A percentile compares a stretch with the other conserved stretches of the same genome.
Evolutionary conservation across 2,888 invertebrate genomes (phyloP).

Genomic region (Parnassius smintheus): DNA sequence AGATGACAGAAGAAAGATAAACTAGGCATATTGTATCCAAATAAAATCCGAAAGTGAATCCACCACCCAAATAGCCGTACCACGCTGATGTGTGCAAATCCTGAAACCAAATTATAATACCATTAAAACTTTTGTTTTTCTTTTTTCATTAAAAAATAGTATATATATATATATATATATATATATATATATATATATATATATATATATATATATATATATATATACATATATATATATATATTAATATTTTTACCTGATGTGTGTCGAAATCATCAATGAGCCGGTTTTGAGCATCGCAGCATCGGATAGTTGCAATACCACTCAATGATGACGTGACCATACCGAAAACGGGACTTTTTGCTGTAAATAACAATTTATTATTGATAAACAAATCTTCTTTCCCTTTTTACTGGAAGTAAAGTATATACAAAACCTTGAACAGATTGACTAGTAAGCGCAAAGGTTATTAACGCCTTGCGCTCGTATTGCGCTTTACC

Average conservation of each 20-base stretch:
- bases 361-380: slow-evolving; percentile 75
- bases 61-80: slow-evolving; percentile 83
- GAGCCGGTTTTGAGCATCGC: slow-evolving; percentile 83
- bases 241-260: slow-evolving; percentile 59
- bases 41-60: slow-evolving; percentile 84
- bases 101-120: slow-evolving; percentile 48
- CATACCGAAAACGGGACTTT: slow-evolving; percentile 90
- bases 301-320: slow-evolving; percentile 87
- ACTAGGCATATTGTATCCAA: slow-evolving; percentile 83
- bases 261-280: slow-evolving; percentile 81
- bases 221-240: too few relatives aligned
- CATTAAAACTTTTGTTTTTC: too few relatives aligned
- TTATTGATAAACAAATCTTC: neutral
- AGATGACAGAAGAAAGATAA: slow-evolving; percentile 83
- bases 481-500: too few relatives aligned
- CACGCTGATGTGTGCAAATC: slow-evolving; percentile 84
- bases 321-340: slow-evolving; percentile 88
- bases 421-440: too few relatives aligned
- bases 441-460: too few relatives aligned
- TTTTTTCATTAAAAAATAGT: too few relatives aligned
- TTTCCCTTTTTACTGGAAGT: neutral
- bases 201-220: too few relatives aligned
- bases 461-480: too few relatives aligned
- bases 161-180: too few relatives aligned
- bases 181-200: too few relatives aligned